phyloP scores from a whole-genome alignment of 1,140 invertebrate species.

The Achroia grisella region DNA sequence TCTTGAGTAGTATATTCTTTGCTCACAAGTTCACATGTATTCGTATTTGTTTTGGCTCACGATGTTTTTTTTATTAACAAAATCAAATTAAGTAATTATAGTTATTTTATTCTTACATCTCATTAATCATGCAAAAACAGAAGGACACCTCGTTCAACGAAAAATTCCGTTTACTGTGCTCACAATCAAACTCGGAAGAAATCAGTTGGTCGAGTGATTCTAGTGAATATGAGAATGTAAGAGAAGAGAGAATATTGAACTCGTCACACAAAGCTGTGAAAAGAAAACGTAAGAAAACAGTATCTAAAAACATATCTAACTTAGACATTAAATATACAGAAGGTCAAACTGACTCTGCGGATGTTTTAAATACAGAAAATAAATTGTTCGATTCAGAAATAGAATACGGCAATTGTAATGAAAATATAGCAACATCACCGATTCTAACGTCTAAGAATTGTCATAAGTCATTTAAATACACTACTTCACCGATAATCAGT shows the following conservation, averaged over 20 bases:
- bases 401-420: no score
- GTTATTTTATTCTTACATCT: no score
- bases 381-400: no score
- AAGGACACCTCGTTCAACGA: conserved; percentile 25
- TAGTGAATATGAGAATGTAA: conserved; percentile 39
- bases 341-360: conserved; percentile 10
- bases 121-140: conserved; percentile 29
- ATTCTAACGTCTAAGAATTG: conserved; percentile 11
- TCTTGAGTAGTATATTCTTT: no score
- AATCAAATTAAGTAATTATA: no score
- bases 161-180: conserved; percentile 44
- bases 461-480: not conserved
- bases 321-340: conserved; percentile 33
- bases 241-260: conserved; percentile 6
- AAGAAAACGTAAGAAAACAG: conserved; percentile 44
- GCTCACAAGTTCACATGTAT: no score
- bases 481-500: conserved; percentile 3
- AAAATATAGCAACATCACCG: conserved; percentile 19
- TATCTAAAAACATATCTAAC: conserved; percentile 34
- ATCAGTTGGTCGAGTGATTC: conserved; percentile 53
- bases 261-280: conserved; percentile 18
- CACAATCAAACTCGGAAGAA: conserved; percentile 39
- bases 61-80: no score
- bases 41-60: no score
- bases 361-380: not conserved